Base-by-base conservation (phyloP, 2,113 vertebrate species). In the Galbula dea region DNA sequence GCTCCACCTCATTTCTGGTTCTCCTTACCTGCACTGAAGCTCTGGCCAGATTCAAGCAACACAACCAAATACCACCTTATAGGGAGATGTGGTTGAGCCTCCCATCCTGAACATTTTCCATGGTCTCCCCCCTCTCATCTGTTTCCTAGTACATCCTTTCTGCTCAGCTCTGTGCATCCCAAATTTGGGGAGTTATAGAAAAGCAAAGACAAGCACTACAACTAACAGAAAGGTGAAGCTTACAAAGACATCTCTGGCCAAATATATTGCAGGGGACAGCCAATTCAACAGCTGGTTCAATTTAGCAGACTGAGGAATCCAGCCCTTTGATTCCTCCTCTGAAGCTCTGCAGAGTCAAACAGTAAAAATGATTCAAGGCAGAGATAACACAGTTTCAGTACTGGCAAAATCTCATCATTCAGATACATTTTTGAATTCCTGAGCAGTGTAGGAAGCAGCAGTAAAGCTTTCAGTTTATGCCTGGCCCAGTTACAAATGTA, bases 401-500 rank as follows among this genome's bases (percentile, higher is more conserved):
- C 69, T 83, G 86, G 95, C 80, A 93, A 54, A 92, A 37, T 58
- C 88, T 96, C 90, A 68, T 66, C 88, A 79, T 26, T 84, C 92
- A 79, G 74, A 82, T 24, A 3, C 10, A 85, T 73, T 82, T 78
- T 30, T 37, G 41, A 89, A 73, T 92, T 95, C 74, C 81, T 82
- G 71, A 95, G 90, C 86, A 79, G 58, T 27, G 62, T 2, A 82
- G 90, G 88, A 82, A 86, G 83, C 81, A 79, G 94, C 88, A 94
- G 86, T 82, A 94, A 93, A 95, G 80, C 69, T 19, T 41, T 26
- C 17, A 45, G 69, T 82, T 95, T 84, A 54, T 90, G 58, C 62
- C 83, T 96, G 96, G 94, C 88, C 94, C 94, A 72, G 92, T 76
- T 92, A 92, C 94, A 93, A 96, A 84, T 30, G 49, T 66, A 86